These are phyloP conservation scores for Drosophila willistoni DNA, from an alignment of 1,140 invertebrate genomes.

Conservation along the genomic window DNA sequence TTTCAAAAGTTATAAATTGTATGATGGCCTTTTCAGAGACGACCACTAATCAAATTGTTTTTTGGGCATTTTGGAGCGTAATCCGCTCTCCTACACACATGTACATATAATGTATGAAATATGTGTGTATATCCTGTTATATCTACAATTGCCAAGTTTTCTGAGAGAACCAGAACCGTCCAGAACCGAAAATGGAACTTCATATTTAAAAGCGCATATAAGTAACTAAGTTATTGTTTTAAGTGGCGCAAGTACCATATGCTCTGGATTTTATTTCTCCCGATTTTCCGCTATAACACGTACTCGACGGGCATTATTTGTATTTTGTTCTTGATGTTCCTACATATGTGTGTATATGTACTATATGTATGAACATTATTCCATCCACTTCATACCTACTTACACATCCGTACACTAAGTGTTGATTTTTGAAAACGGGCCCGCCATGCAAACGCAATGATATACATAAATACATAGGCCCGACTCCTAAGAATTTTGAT, in stretches of 20 bases:
- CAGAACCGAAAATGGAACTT: constrained; percentile 6
- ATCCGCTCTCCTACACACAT: constrained; percentile 1
- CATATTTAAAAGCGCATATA: neutral
- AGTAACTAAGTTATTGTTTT: constrained; percentile 4
- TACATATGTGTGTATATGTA: neutral
- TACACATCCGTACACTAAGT: constrained; percentile 2
- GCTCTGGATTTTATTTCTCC: neutral
- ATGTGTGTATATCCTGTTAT: neutral
- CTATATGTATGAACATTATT: neutral
- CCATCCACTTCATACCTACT: neutral
- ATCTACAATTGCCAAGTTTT: neutral
- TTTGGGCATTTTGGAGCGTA: constrained; percentile 32
- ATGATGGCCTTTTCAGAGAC: constrained; percentile 23
- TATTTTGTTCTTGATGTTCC: constrained; percentile 16
- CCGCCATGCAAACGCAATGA: neutral
- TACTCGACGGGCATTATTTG: constrained; percentile 15
- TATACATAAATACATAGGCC: neutral
- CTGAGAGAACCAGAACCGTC: neutral
- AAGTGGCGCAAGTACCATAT: constrained; percentile 7
- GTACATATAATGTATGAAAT: neutral
- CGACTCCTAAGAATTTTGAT: neutral
- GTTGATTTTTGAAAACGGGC: neutral
- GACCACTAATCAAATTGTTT: constrained; percentile 26
- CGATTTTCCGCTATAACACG: constrained; percentile 14
- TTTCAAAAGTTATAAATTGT: constrained; percentile 7